A percentile compares a stretch with the other conserved stretches of the same genome.
Conservation (phyloP, 2,113 vertebrate genomes). For the Scytalopus superciliaris region DNA sequence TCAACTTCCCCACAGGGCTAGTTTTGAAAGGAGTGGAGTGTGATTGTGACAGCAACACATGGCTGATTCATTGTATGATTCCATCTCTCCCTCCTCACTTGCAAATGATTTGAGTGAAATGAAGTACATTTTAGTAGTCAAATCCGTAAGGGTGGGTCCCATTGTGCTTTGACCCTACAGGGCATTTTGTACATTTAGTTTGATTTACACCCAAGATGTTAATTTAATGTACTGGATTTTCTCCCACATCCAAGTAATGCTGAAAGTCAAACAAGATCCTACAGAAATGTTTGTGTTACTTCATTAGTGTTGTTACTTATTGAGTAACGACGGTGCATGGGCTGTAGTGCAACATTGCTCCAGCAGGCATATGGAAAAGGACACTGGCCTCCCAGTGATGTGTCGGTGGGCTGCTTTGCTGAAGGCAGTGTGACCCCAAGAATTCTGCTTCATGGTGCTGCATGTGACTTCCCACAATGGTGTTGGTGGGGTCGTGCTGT, state of each 20-base stretch:
- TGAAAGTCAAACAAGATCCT: background rate
- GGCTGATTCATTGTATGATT: background rate
- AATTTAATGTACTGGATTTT: background rate
- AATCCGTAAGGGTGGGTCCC: background rate
- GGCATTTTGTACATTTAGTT: slow-evolving; percentile 26
- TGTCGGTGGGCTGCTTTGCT: background rate
- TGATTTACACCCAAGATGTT: slow-evolving; percentile 29
- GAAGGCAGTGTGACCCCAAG: rapidly evolving
- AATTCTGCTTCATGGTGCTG: rapidly evolving
- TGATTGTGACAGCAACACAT: rapidly evolving
- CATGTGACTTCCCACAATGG: rapidly evolving
- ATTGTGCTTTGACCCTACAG: background rate
- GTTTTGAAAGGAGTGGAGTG: background rate
- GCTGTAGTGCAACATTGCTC: background rate
- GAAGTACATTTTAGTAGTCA: slow-evolving; percentile 11
- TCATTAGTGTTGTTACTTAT: background rate
- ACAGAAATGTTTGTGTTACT: background rate
- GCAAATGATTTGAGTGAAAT: background rate
- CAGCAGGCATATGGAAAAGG: background rate
- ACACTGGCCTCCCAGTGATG: rapidly evolving
- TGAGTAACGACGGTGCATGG: background rate
- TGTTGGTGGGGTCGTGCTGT: background rate
- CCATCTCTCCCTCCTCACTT: background rate
- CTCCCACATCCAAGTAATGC: slow-evolving; percentile 3
- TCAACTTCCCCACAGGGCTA: rapidly evolving